Evolutionary conservation across 2,113 vertebrate species (phyloP), one percentile per base, ranked within the genome.

Genomic region (Chionodraco myersi): DNA sequence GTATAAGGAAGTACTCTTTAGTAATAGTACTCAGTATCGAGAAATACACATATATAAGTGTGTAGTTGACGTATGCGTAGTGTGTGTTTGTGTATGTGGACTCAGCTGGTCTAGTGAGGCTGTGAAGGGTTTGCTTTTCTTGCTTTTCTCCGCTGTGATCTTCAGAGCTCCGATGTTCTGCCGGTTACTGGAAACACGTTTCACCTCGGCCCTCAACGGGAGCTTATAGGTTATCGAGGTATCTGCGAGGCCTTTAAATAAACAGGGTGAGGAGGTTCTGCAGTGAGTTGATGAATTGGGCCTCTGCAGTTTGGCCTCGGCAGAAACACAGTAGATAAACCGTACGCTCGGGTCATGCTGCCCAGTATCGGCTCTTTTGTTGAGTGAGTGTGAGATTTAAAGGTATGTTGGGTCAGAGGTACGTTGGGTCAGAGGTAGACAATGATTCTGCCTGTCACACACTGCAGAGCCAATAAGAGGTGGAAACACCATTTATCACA

Each of bases 31-130:
- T 30, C 30, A 30, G 30, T 30, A 30, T 30, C 30, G 3, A 30
- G 30, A 30, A 30, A 30, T 30, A 41, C 36, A 41, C 7, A 41
- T 41, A 36, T 36, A 36, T 36, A 36, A 1, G 6, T 36, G 6
- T 36, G 36, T 41, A 41, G 6, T 7, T 41, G 36, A 6, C 36
- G 5, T 36, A 5, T 36, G 36, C 21, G 21, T 21, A 21, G 21
- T 21, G 21, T 21, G 21, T 21, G 21, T 21, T 21, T 21, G 21
- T 21, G 6, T 36, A 6, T 1, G 36, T 36, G 36, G 7, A 41
- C 36, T 7, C 73, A 23, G 65, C 72, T 84, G 66, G 67, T 62
- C 36, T 5, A 72, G 48, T 65, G 61, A 7, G 12, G 12, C 48
- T 36, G 47, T 72, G 13, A 57, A 60, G 21, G 15, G 12, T 3